Evolutionary conservation across 2,113 vertebrate species (phyloP), one percentile per base, ranked within the genome.

Genomic region (Malurus melanocephalus): DNA sequence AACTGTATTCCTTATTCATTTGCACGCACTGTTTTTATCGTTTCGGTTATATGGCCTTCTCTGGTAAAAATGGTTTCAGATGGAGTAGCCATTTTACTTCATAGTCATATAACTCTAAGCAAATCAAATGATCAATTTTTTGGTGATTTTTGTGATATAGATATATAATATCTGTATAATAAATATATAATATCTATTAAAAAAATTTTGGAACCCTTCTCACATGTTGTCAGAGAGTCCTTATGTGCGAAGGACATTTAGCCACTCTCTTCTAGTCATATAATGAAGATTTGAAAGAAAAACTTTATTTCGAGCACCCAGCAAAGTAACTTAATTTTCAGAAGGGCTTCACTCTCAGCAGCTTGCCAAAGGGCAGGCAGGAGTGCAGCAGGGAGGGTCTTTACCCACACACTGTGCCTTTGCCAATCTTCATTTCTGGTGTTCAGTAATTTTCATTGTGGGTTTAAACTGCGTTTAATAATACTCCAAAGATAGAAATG

Each of bases 361-460:
- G 43, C 38, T 81, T 0, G 0, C 12, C 1, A 2, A 69, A 78
- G 32, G 66, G 18, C 35, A 17, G 38, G 20, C 9, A 0, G 27
- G 56, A 17, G 21, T 38, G 32, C 33, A 65, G 28, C 40, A n/a
- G 40, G 38, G 26, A 61, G 2, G 2, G 17, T 61, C 38, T 78
- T 74, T 22, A 60, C 5, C 49, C 20, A 26, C 21, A 33, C 69
- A 19, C 22, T 53, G 28, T 71, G 22, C 33, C n/a, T 53, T 80
- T 51, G 45, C 35, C 71, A 42, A 7, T 78, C 61, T 48, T 69
- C 16, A 53, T 88, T 77, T 80, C 35, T 73, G 9, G 7, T 65
- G 21, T 60, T 61, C 48, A 49, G 0, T 32, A 38, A 51, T 38
- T 57, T 30, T 66, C 56, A 13, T 19, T 33, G 22, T 40, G 85